Conservation (phyloP, 35 echinoderm and acorn worm species). For the Anneissia japonica region DNA sequence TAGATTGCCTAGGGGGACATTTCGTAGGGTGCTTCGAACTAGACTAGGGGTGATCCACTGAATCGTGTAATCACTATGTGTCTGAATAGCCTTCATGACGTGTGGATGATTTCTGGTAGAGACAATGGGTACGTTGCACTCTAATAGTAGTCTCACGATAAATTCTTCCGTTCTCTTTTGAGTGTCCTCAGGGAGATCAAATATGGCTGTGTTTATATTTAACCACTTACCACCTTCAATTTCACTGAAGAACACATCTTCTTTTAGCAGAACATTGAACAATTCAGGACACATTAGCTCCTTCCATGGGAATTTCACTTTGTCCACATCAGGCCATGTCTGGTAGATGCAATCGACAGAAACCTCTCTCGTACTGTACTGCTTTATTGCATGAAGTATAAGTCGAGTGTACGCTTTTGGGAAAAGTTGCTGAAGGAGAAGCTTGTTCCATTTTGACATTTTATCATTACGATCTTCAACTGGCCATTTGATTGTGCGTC, state of each 20-base stretch:
- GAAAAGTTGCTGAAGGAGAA: constrained; percentile 56
- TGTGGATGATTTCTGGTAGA: constrained; percentile 1
- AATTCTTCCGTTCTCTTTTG: constrained; percentile 5
- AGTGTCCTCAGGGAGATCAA: constrained; percentile 1
- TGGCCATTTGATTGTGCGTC: constrained; percentile 80
- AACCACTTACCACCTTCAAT: constrained; percentile 32
- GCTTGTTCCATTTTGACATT: constrained; percentile 65
- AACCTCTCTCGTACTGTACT: neutral
- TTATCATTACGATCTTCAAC: constrained; percentile 54
- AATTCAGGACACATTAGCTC: constrained; percentile 25
- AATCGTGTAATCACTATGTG: neutral
- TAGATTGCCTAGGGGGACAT: constrained; percentile 6
- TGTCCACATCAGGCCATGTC: constrained; percentile 40
- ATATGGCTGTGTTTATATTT: constrained; percentile 27
- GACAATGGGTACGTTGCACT: neutral
- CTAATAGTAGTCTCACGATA: constrained; percentile 11
- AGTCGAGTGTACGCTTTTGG: constrained; percentile 54
- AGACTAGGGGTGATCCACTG: constrained; percentile 18
- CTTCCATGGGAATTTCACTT: constrained; percentile 39
- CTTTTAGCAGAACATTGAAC: constrained; percentile 22
- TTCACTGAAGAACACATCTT: constrained; percentile 53
- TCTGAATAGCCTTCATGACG: neutral
- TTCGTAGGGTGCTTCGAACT: constrained; percentile 3
- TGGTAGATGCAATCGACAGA: constrained; percentile 43
- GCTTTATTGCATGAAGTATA: constrained; percentile 21